Base-by-base conservation (phyloP, 2,888 invertebrate species). In the Ceraclea dissimilis region DNA sequence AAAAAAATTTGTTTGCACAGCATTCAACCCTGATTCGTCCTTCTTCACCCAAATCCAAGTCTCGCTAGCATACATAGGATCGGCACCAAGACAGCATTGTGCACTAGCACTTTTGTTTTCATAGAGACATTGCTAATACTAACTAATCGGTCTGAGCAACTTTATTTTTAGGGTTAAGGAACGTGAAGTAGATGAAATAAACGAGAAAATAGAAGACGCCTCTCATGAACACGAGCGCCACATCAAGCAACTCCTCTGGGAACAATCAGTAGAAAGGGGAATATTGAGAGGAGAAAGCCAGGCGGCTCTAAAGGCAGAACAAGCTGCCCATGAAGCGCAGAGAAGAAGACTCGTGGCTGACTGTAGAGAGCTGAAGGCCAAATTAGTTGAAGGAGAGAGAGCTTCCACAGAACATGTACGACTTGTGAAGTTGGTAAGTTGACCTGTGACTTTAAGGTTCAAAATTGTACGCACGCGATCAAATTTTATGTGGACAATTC, bases 161-260 rank as follows among this genome's bases (percentile, higher is more conserved):
- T 26, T 26, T 4, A 26, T 26, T n/a, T 16, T 2, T 39, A 59
- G 59, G 18, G 49, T 49, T 68, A 72, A 72, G 61, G 73, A 74
- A 16, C 76, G 79, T 18, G 75, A 72, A 63, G 79, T 94, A 68
- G 79, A 91, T 63, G 92, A 93, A 63, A 88, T 93, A 63, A 93
- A 94, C 73, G 89, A 93, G 71, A 93, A 93, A 68, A 82, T 88
- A 66, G 92, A 94, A 67, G 92, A 94, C 68, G 84, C 85, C 26
- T 88, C 94, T 66, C 78, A 94, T 26, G 91, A 91, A 75, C 85
- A 90, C 54, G 90, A 90, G 66, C 90, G 91, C 67, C 94, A 95
- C 77, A 90, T 94, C 58, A 95, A 95, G 67, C 92, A 93, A 74
- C 75, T 95, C 46, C 86, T 93, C 70, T 94, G 91, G 71, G 94